Base-by-base conservation (phyloP, 2,113 vertebrate species). In the mouse (Mus musculus) region DNA sequence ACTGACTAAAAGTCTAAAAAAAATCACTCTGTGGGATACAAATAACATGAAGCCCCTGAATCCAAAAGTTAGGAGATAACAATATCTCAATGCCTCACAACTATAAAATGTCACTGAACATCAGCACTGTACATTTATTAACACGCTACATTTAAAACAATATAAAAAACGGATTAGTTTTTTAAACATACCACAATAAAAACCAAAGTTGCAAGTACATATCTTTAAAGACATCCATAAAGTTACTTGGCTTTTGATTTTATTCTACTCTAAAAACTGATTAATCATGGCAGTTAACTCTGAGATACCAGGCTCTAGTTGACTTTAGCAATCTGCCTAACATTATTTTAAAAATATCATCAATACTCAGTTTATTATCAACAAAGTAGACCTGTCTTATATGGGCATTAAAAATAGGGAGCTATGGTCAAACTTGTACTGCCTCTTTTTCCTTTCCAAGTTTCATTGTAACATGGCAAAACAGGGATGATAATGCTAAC, bases 1-100 rank as follows among this genome's bases (percentile, higher is more conserved):
- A 42, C 7, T 93, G 94, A 86, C 88, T 96, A 77, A 77, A 71
- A 77, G 61, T 71, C 65, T 89, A 90, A 49, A 96, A 95, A 96
- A 72, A 24, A 75, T 88, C 56, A 72, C 24, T 67, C 46, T 14
- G 9, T 71, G 39, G 56, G 63, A 95, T 24, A 71, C 59, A 94
- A 88, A 9, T n/a, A 89, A 88, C 22, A 61, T 4, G 10, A 24
- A 39, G 6, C 20, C 71, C 89, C 77, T 71, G 88, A 95, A 12
- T 56, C 7, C 2, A 75, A 73, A 88, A 91, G 54, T 77, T 78
- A n/a, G 13, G 26, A 24, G 76, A 59, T 59, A 86, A 63, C 30
- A 69, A 76, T 39, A 88, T 54, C 13, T 22, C 67, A 90, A 88
- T 54, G 72, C 39, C 71, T 84, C 73, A 20, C 20, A 93, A 92